Percentiles rank a stretch among this genome's conserved stretches.
Conservation (phyloP, 1,140 invertebrate genomes). For the Pseudomyrmex flavicornis region DNA sequence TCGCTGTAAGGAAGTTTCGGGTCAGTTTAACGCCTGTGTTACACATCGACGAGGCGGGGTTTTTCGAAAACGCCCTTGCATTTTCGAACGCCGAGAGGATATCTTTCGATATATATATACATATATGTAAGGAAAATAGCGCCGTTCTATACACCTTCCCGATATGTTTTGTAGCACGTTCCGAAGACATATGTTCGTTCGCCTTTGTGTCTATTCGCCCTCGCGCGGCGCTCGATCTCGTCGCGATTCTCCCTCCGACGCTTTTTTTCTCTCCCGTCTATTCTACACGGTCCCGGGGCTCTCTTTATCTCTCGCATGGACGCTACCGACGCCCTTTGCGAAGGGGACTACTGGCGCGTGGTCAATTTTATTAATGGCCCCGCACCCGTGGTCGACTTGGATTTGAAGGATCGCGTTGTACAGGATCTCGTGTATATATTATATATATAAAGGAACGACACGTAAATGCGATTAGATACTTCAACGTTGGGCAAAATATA, state of each 20-base stretch:
- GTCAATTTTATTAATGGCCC: constrained; percentile 80
- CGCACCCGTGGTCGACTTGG: constrained; percentile 46
- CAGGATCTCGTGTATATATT: neutral
- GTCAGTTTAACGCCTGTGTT: constrained; percentile 72
- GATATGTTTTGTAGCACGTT: constrained; percentile 52
- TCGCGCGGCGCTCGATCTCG: constrained; percentile 49
- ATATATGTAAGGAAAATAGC: neutral
- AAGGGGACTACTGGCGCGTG: constrained; percentile 74
- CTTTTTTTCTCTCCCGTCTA: constrained; percentile 33
- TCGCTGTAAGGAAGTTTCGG: constrained; percentile 66
- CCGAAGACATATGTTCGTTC: constrained; percentile 70
- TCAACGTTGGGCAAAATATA: constrained; percentile 2
- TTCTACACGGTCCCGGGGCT: neutral
- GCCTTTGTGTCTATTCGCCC: constrained; percentile 64
- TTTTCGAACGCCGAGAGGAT: neutral
- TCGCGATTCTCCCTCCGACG: constrained; percentile 15
- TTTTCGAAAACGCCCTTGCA: neutral
- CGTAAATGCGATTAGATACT: constrained; percentile 20
- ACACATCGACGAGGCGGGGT: constrained; percentile 1
- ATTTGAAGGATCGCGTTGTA: constrained; percentile 18
- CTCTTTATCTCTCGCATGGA: constrained; percentile 25
- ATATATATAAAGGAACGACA: neutral
- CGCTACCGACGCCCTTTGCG: constrained; percentile 24
- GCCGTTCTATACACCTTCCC: constrained; percentile 25
- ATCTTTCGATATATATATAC: neutral